Evolutionary conservation across 2,113 vertebrate species (phyloP).

Genomic region (Stigmatopora argus): DNA sequence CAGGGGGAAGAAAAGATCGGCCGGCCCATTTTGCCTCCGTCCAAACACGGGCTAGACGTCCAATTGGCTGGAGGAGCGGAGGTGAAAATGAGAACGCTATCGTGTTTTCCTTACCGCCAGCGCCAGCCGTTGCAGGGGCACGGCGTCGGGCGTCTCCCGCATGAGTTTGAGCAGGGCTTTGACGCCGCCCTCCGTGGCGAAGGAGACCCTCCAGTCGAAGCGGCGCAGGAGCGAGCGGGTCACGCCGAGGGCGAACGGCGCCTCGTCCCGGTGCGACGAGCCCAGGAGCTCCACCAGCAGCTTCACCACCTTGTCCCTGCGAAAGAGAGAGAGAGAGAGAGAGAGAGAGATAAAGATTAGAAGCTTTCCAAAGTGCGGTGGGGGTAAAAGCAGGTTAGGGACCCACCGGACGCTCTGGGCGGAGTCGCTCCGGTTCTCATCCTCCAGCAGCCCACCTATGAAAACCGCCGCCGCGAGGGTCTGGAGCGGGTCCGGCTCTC

Average conservation of each 20-base stretch:
- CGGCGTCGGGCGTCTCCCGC: conserved; percentile 73
- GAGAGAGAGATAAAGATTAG: too few species aligned
- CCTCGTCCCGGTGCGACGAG: conserved; percentile 72
- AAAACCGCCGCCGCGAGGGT: conserved; percentile 74
- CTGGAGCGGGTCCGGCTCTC: conserved; percentile 63
- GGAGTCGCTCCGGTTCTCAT: conserved; percentile 63
- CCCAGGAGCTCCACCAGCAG: conserved; percentile 79
- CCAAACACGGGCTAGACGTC: too few species aligned
- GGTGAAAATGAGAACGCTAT: too few species aligned
- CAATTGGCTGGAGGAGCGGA: too few species aligned
- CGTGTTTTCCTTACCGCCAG: conserved; percentile 81
- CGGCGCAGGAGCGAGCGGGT: conserved; percentile 77
- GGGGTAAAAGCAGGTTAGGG: too few species aligned
- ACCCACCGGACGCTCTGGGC: conserved; percentile 67
- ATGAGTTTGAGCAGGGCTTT: conserved; percentile 83
- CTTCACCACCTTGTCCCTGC: conserved; percentile 87
- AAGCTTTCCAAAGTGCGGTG: not conserved
- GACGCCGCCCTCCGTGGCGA: conserved; percentile 87
- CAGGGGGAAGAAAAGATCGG: too few species aligned
- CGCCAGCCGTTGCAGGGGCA: conserved; percentile 81
- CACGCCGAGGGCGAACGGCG: conserved; percentile 71
- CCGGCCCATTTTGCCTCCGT: too few species aligned
- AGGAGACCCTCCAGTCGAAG: conserved; percentile 81
- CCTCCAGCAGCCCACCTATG: conserved; percentile 75
- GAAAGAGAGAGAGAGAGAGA: fast-evolving